phyloP scores from a whole-genome alignment of 2,797 vertebrate species.

The Silurus lanzhouensis region DNA sequence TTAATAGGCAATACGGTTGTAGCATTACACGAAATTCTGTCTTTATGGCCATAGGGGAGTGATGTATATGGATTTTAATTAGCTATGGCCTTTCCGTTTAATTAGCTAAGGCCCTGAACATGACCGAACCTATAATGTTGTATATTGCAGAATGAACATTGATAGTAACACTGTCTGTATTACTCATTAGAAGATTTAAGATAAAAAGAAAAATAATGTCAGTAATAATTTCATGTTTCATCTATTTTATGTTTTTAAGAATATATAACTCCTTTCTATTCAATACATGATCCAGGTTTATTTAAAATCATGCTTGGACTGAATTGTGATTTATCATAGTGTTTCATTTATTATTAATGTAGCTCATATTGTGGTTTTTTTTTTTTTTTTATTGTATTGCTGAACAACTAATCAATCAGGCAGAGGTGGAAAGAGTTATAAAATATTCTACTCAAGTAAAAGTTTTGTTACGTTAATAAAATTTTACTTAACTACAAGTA shows the following conservation, averaged over 20 bases:
- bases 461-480: too few species aligned
- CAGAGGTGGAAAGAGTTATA: neutral
- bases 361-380: neutral
- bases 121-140: neutral
- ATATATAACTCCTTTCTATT: neutral
- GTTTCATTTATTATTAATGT: neutral
- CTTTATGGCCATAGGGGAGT: neutral
- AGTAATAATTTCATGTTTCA: neutral
- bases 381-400: neutral
- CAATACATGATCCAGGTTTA: neutral
- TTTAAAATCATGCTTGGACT: neutral
- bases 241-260: neutral
- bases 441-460: too few species aligned
- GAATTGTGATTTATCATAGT: neutral
- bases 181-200: neutral
- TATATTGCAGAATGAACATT: constrained; percentile 8
- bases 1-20: neutral
- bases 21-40: neutral
- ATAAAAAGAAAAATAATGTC: neutral
- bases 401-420: neutral
- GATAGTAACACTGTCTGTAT: neutral
- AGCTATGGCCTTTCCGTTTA: constrained; percentile 3
- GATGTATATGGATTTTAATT: constrained; percentile 10
- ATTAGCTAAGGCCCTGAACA: neutral
- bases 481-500: too few species aligned